Conservation (phyloP, 2,113 vertebrate genomes). For the Casuarius casuarius region DNA sequence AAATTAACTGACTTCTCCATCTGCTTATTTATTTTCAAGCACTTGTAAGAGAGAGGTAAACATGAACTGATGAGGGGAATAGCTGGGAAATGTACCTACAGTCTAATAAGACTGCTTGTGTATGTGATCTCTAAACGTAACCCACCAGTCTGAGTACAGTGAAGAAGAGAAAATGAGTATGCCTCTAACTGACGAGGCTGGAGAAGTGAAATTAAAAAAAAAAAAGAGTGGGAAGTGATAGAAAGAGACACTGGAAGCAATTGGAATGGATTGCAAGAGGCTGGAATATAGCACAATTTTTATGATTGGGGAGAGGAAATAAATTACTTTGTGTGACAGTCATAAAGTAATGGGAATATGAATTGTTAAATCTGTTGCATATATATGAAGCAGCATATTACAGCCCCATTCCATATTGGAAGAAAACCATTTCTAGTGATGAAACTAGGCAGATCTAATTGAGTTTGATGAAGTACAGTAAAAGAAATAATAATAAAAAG, state of each 20-base stretch:
- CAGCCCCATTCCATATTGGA: slow-evolving; percentile 9
- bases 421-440: slow-evolving; percentile 49
- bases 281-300: slow-evolving; percentile 1
- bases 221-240: background rate
- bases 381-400: background rate
- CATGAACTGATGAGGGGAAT: slow-evolving; percentile 33
- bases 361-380: slow-evolving; percentile 43
- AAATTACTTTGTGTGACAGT: background rate
- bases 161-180: background rate
- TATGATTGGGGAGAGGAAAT: background rate
- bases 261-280: background rate
- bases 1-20: slow-evolving; percentile 52
- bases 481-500: slow-evolving; percentile 65
- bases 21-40: slow-evolving; percentile 56
- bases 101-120: background rate
- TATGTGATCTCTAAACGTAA: slow-evolving; percentile 33
- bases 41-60: slow-evolving; percentile 38
- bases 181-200: background rate
- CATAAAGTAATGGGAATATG: slow-evolving; percentile 42
- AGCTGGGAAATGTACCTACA: slow-evolving; percentile 14
- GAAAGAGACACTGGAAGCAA: background rate
- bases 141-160: background rate
- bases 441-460: slow-evolving; percentile 49
- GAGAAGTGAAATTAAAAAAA: background rate
- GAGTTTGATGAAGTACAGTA: slow-evolving; percentile 63